Evolutionary conservation across 2,113 vertebrate genomes (phyloP), one percentile per base, ranked within the genome.

Genomic region (Protobothrops mucrosquamatus): DNA sequence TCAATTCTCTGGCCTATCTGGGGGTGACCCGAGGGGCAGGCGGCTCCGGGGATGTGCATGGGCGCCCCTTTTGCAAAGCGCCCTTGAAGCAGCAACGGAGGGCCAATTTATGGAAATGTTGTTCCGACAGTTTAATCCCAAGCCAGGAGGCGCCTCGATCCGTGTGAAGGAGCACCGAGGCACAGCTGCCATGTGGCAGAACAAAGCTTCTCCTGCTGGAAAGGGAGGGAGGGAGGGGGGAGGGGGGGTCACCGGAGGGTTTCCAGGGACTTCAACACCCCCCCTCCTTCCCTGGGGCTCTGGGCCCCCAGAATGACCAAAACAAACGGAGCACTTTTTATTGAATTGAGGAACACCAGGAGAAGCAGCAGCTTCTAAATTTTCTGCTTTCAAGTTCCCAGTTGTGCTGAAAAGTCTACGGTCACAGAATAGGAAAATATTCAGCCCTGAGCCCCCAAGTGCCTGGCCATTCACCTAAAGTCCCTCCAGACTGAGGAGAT

Each of bases 1-100:
- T 92, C 96, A 93, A 69, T 95, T 95, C 96, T 15, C 34, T 61
- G 93, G 95, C 92, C 74, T 10, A 93, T 96, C 54, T 22, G 18
- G 91, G 86, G 46, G 48, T 97, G 96, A 98, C 97, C 97, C 96
- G 93, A 23, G 4, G 95, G 95, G 95, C 95, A 96, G 95, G 89
- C 20, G 11, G 92, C 93, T 94, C 95, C 94, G 64, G 0, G 88
- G 94, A 92, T 95, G 92, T 93, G 57, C n/a, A 2, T n/a, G 54
- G 48, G 74, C 3, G 24, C 15, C 18, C 34, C 20, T 15, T 59
- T 85, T 15, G 3, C 81, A n/a, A 34, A 89, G 54, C 46, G 2
- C 14, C 1, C 92, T 29, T 54, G 8, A 90, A 90, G 89, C 12
- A 54, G 52, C 12, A 59, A 24, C n/a, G 5, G 22, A 14, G n/a